phyloP scores from a whole-genome alignment of 1,140 invertebrate species.

The Aphelinus certus region DNA sequence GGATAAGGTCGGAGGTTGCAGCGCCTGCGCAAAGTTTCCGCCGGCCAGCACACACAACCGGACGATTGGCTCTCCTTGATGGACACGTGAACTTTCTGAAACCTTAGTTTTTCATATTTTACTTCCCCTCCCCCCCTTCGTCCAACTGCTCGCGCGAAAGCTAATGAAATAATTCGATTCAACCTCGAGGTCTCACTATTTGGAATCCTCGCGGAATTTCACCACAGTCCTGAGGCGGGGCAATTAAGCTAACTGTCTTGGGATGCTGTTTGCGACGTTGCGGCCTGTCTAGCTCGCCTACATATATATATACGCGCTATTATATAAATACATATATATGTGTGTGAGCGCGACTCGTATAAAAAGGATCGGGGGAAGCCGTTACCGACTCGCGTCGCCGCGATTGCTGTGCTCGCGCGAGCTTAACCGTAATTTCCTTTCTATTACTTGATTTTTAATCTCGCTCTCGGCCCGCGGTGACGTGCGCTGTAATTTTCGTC shows the following conservation, averaged over 20 bases:
- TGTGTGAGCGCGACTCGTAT: neutral
- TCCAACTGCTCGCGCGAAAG: neutral
- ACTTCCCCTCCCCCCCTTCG: neutral
- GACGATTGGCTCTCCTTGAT: no score
- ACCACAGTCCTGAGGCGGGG: neutral
- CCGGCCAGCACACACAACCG: conserved; percentile 23
- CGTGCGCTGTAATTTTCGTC: conserved; percentile 13
- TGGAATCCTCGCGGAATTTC: neutral
- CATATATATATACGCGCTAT: neutral
- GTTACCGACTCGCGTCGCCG: neutral
- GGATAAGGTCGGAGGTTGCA: conserved; percentile 52
- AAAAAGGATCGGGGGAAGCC: conserved; percentile 9
- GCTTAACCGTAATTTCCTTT: conserved; percentile 26
- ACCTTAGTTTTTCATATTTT: conserved; percentile 7
- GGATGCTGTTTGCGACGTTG: conserved; percentile 2
- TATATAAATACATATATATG: no score
- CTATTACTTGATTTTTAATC: conserved; percentile 21
- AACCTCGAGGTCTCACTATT: neutral
- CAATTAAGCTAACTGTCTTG: conserved; percentile 36
- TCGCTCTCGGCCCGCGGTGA: neutral
- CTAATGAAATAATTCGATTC: no score
- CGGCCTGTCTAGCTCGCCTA: no score
- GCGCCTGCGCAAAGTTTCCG: conserved; percentile 49
- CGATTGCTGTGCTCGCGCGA: neutral
- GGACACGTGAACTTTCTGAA: conserved; percentile 2